A percentile compares a stretch with the other conserved stretches of the same genome.
Evolutionary conservation across 1,140 invertebrate genomes (phyloP).

Genomic region (Spodoptera litura): DNA sequence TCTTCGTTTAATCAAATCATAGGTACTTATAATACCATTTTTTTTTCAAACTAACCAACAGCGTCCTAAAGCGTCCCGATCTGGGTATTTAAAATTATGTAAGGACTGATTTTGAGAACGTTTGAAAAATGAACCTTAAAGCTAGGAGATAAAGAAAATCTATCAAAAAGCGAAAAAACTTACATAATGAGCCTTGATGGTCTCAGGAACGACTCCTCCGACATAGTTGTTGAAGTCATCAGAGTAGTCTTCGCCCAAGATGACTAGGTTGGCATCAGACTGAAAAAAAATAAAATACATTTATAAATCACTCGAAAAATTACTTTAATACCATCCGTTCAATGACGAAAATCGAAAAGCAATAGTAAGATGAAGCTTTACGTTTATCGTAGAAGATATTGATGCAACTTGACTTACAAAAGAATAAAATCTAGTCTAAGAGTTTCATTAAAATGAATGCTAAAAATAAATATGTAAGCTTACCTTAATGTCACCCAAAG

Average conservation of each 20-base stretch:
- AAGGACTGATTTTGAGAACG: no score
- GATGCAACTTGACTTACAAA: no score
- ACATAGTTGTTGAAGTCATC: conserved; percentile 10
- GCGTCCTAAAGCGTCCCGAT: no score
- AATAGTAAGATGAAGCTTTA: neutral
- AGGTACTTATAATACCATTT: no score
- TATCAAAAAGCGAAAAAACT: neutral
- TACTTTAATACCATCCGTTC: neutral
- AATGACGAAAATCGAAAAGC: neutral
- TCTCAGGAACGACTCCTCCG: neutral
- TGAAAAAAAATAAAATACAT: neutral
- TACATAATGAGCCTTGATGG: conserved; percentile 21
- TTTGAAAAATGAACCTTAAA: no score
- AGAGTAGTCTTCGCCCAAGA: neutral
- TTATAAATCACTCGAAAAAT: neutral
- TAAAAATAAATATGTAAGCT: neutral
- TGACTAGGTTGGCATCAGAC: neutral
- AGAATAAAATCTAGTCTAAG: no score
- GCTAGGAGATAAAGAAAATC: no score
- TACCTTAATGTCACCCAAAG: conserved; percentile 59
- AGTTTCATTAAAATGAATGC: no score
- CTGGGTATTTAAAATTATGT: no score
- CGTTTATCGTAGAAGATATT: no score
- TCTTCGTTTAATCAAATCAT: no score
- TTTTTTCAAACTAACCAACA: no score